These are phyloP conservation scores for Archips xylosteana DNA, from an alignment of 2,888 invertebrate species.

Conservation along the genomic window DNA sequence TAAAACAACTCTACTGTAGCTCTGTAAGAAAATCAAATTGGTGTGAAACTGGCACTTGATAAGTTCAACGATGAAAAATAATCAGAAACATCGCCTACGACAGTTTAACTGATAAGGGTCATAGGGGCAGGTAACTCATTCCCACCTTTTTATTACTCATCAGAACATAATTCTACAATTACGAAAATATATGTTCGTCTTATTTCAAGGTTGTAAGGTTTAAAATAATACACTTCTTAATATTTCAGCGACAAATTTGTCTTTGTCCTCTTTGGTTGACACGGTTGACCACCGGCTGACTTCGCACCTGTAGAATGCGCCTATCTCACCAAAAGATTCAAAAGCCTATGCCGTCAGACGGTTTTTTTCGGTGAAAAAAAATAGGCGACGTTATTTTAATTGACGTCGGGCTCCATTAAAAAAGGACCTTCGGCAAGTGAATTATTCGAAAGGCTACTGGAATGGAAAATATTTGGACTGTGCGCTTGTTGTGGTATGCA, in stretches of 20 bases:
- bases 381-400: slow-evolving; percentile 77
- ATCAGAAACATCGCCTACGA: slow-evolving; percentile 54
- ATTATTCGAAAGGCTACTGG: slow-evolving; percentile 75
- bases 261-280: slow-evolving; percentile 59
- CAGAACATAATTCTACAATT: slow-evolving; percentile 28
- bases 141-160: slow-evolving; percentile 55
- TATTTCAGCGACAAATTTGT: slow-evolving; percentile 30
- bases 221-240: slow-evolving; percentile 46
- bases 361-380: slow-evolving; percentile 67
- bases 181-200: slow-evolving; percentile 13
- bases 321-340: slow-evolving; percentile 81
- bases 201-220: slow-evolving; percentile 48
- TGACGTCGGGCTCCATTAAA: slow-evolving; percentile 72
- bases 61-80: slow-evolving; percentile 42
- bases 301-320: slow-evolving; percentile 79
- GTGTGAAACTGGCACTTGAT: slow-evolving; percentile 36
- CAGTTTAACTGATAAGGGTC: slow-evolving; percentile 57
- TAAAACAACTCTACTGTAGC: slow-evolving; percentile 50
- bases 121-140: slow-evolving; percentile 52
- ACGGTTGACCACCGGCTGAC: slow-evolving; percentile 73
- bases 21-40: slow-evolving; percentile 42
- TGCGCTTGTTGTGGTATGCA: slow-evolving; percentile 69
- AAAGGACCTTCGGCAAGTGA: slow-evolving; percentile 68
- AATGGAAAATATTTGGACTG: slow-evolving; percentile 73
- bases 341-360: slow-evolving; percentile 69